phyloP scores from a whole-genome alignment of 2,888 invertebrate genomes.

The Tinea trinotella region DNA sequence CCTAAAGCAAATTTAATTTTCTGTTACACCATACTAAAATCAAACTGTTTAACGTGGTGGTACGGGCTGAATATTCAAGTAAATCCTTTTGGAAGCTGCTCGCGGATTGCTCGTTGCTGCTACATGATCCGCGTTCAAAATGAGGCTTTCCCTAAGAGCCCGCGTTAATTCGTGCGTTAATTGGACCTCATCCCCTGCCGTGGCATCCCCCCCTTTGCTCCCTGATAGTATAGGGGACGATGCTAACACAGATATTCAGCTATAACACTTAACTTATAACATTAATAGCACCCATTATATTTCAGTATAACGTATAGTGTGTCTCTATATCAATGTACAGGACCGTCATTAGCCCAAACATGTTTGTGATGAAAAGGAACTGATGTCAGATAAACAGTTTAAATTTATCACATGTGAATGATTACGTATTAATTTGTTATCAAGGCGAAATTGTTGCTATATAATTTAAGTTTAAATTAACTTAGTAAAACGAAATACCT shows the following conservation, averaged over 20 bases:
- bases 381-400: background rate
- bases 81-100: constrained; percentile 19
- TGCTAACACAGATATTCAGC: background rate
- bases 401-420: too few relatives aligned
- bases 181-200: constrained; percentile 22
- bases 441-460: too few relatives aligned
- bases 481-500: background rate
- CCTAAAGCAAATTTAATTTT: constrained; percentile 13
- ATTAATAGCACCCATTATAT: background rate
- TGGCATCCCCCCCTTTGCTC: background rate
- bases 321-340: background rate
- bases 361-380: background rate
- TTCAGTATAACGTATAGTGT: background rate
- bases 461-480: background rate
- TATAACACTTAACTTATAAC: constrained; percentile 11
- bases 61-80: constrained; percentile 12
- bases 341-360: background rate
- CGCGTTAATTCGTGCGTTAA: constrained; percentile 27
- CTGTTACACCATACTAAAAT: constrained; percentile 14
- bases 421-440: too few relatives aligned
- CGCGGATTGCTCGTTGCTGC: constrained; percentile 23
- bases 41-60: constrained; percentile 12
- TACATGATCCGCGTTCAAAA: constrained; percentile 28
- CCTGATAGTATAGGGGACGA: background rate
- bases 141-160: constrained; percentile 23